Percentiles rank a stretch among this genome's conserved stretches.
phyloP scores from a whole-genome alignment of 2,888 invertebrate genomes.

The Ctena decussata region DNA sequence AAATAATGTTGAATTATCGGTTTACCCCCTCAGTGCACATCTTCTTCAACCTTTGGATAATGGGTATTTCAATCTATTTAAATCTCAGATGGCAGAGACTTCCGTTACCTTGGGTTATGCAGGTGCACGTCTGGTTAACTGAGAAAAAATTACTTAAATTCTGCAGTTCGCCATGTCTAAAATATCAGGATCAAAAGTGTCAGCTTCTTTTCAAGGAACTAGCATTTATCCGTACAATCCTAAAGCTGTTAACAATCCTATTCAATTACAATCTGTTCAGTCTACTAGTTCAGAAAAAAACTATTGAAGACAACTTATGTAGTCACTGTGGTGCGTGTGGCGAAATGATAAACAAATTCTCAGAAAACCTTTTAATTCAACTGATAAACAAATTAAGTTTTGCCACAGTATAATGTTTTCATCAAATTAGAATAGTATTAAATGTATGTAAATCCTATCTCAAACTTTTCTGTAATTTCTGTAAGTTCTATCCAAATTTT shows the following conservation, averaged over 20 bases:
- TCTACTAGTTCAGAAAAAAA: not conserved
- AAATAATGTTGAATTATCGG: not conserved
- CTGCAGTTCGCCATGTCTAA: not conserved
- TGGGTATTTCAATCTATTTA: constrained; percentile 16
- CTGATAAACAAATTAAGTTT: no score
- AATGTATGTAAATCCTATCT: no score
- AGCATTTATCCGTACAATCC: not conserved
- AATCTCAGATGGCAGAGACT: not conserved
- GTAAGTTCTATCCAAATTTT: no score
- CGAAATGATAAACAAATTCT: no score
- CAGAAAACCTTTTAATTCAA: no score
- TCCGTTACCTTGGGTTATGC: not conserved
- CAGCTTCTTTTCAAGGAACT: not conserved
- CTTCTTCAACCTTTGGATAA: constrained; percentile 18
- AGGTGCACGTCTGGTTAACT: no score
- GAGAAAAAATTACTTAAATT: no score
- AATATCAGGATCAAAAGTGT: not conserved
- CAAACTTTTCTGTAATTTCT: no score
- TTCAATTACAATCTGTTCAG: no score
- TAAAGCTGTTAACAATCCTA: not conserved
- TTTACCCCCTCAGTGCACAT: constrained; percentile 17
- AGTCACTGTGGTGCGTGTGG: no score
- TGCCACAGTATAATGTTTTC: no score
- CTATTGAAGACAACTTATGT: not conserved
- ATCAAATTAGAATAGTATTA: no score